Base-by-base conservation (phyloP, 30 jellyfish, hydroid and myxozoan species). In the Nemopilema nomurai region DNA sequence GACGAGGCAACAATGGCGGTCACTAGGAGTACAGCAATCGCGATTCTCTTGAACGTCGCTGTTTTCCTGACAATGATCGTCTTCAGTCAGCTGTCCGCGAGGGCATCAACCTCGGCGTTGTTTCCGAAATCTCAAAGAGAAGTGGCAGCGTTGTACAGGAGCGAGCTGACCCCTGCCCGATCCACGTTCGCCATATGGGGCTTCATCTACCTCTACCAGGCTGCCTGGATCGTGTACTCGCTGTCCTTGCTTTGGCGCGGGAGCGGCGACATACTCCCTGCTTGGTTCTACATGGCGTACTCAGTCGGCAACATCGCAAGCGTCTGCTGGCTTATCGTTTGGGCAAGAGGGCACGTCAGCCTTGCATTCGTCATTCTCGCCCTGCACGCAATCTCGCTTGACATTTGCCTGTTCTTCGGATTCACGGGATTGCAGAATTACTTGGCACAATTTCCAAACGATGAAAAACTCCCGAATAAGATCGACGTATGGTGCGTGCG, bases 101-200 rank as follows among this genome's bases (percentile, higher is more conserved):
- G 65, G n/a, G 8, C n/a, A 33, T 41, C 81, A 67, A 81, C 71
- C 57, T n/a, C n/a, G n/a, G n/a, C n/a, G n/a, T 21, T 85, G 4
- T 92, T 92, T 77, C 96, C 98, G 30, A 70, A 53, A 13, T 24
- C 81, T 4, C 71, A 82, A 49, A 81, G 87, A 21, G 91, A 80
- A 18, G 81, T 87, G 3, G 76, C 96, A 4, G 82, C 72, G 8
- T 49, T 29, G 1, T 49, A 52, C 76, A 82, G 68, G 16, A 66
- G 90, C 30, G 95, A 92, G 67, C 70, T 92, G 18, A 86, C 96
- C 41, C 98, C 98, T 9, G 89, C 90, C 28, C 82, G 91, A 16
- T 70, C 96, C 16, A 87, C 96, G 4, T 92, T 92, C 67, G 79
- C 92, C 8, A 75, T 92, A 13, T 92, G 98, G 98, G 94, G 95